Evolutionary conservation across 2,113 vertebrate species (phyloP).

Genomic region (Lepisosteus osseus): DNA sequence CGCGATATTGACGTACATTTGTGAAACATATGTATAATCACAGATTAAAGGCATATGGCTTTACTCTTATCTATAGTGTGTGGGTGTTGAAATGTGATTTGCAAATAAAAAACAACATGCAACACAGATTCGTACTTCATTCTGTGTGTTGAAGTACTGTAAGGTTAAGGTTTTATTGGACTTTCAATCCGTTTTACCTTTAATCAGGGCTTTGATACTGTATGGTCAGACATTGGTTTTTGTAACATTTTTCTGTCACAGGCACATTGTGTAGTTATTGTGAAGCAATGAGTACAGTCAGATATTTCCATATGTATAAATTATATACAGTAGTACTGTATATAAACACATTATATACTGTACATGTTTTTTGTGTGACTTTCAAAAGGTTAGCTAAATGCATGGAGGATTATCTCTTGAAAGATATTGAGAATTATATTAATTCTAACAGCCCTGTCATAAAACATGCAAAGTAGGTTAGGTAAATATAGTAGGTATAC

Average conservation of each 20-base stretch:
- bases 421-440: too few species aligned
- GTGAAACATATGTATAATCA: slow-evolving; percentile 56
- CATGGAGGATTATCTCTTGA: too few species aligned
- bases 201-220: slow-evolving; percentile 53
- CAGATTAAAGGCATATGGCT: slow-evolving; percentile 63
- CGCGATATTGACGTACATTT: slow-evolving; percentile 65
- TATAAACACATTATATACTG: too few species aligned
- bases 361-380: too few species aligned
- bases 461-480: too few species aligned
- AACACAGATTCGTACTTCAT: slow-evolving; percentile 28
- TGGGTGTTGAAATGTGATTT: slow-evolving; percentile 36
- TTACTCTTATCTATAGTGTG: slow-evolving; percentile 1
- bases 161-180: slow-evolving; percentile 39
- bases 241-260: slow-evolving; percentile 45
- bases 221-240: slow-evolving; percentile 55
- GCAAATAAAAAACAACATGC: slow-evolving; percentile 50
- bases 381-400: too few species aligned
- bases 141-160: slow-evolving; percentile 24
- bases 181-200: slow-evolving; percentile 63
- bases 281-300: slow-evolving; percentile 26
- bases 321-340: too few species aligned
- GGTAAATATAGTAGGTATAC: too few species aligned
- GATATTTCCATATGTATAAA: too few species aligned
- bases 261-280: slow-evolving; percentile 51
- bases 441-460: too few species aligned